Percentiles rank a stretch among this genome's conserved stretches.
Evolutionary conservation across 2,113 vertebrate genomes (phyloP).

Genomic region (Platichthys flesus): DNA sequence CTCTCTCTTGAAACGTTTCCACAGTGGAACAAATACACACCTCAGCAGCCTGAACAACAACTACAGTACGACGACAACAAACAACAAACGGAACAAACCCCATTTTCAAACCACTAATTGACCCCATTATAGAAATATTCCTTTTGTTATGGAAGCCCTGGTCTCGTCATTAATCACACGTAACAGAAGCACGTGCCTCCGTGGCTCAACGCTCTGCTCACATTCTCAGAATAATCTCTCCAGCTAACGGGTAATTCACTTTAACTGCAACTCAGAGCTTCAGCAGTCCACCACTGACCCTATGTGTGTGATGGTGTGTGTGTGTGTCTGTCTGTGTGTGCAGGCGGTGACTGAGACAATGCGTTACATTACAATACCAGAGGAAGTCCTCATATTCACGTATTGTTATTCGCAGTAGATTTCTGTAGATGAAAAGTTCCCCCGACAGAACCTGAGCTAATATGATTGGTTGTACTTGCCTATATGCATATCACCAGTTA

Average conservation of each 20-base stretch:
- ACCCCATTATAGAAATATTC: background rate
- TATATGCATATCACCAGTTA: slow-evolving; percentile 33
- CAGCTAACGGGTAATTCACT: slow-evolving; percentile 34
- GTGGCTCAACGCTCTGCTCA: slow-evolving; percentile 14
- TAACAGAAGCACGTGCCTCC: slow-evolving; percentile 7
- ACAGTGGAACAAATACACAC: background rate
- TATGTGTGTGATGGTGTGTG: background rate
- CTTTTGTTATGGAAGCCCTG: background rate
- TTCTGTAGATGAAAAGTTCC: background rate
- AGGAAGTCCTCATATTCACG: background rate
- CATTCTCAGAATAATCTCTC: slow-evolving; percentile 27
- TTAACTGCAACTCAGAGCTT: slow-evolving; percentile 5
- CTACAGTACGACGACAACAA: background rate
- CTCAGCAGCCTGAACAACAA: background rate
- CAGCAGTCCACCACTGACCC: background rate
- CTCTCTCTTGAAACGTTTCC: slow-evolving; percentile 23
- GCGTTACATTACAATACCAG: background rate
- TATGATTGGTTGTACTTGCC: background rate
- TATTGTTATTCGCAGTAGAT: background rate
- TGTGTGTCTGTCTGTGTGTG: background rate
- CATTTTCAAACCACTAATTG: background rate
- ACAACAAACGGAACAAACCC: background rate
- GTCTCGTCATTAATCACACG: background rate
- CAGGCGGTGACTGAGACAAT: background rate
- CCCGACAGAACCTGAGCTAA: slow-evolving; percentile 14